phyloP scores from a whole-genome alignment of 2,888 invertebrate genomes.

The Rhingia rostrata region DNA sequence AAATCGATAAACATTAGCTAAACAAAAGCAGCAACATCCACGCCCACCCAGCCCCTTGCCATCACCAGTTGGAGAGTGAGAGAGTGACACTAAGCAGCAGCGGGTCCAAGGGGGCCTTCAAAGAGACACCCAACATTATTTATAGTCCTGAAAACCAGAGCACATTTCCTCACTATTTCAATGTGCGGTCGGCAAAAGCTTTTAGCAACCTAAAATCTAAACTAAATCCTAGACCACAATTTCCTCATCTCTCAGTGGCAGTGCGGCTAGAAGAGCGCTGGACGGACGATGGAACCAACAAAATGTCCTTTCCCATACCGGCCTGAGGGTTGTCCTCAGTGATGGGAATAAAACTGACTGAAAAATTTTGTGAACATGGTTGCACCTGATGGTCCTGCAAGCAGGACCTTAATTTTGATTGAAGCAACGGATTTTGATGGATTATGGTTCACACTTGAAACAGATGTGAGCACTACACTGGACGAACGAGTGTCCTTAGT shows the following conservation, averaged over 20 bases:
- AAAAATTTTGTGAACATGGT: constrained; percentile 60
- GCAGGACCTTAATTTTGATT: constrained; percentile 69
- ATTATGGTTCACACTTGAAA: constrained; percentile 60
- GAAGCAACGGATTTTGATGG: constrained; percentile 71
- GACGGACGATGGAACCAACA: constrained; percentile 11
- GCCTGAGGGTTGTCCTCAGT: constrained; percentile 5
- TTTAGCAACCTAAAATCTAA: constrained; percentile 71
- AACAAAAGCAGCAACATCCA: constrained; percentile 37
- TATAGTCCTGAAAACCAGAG: constrained; percentile 69
- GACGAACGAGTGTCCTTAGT: not conserved
- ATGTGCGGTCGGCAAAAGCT: constrained; percentile 71
- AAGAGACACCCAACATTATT: constrained; percentile 69
- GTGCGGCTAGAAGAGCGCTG: constrained; percentile 9
- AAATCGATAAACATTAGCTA: constrained; percentile 70
- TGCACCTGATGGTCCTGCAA: constrained; percentile 62
- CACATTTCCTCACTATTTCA: constrained; percentile 72
- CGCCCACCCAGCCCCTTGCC: not conserved
- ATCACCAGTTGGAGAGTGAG: not conserved
- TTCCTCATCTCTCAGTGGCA: constrained; percentile 64
- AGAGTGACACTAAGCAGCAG: constrained; percentile 20
- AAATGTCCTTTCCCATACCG: constrained; percentile 45
- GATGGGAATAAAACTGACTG: constrained; percentile 56
- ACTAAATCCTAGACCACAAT: constrained; percentile 72
- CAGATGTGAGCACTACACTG: constrained; percentile 42
- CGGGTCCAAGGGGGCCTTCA: constrained; percentile 6